phyloP scores from a whole-genome alignment of 2,113 vertebrate species.

The Cephalopterus ornatus region DNA sequence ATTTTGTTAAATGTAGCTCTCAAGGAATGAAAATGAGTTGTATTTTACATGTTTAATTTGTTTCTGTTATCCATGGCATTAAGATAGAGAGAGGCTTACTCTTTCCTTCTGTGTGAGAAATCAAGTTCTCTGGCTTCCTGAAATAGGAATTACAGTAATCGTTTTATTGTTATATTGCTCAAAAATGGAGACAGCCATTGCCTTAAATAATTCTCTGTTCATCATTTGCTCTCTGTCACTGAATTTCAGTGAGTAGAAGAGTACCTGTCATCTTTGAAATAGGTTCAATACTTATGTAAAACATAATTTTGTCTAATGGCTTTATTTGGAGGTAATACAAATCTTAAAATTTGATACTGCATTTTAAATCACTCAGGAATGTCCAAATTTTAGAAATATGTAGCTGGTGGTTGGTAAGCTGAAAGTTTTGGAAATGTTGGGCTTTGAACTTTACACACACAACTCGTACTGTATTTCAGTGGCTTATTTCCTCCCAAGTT shows the following conservation, averaged over 20 bases:
- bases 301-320: not conserved
- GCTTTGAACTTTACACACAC: not conserved
- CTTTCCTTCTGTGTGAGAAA: not conserved
- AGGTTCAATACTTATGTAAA: not conserved
- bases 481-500: not conserved
- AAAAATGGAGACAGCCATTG: not conserved
- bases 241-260: not conserved
- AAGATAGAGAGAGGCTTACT: not conserved
- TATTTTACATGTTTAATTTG: not conserved
- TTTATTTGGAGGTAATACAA: not conserved
- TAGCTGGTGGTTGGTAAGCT: not conserved
- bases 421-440: not conserved
- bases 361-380: not conserved
- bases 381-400: accelerated
- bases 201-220: not conserved
- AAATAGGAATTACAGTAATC: not conserved
- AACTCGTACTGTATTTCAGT: not conserved
- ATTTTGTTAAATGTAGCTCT: not conserved
- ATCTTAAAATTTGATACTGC: not conserved
- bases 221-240: not conserved
- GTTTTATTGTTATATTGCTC: not conserved
- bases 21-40: accelerated
- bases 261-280: not conserved
- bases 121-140: not conserved
- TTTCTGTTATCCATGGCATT: not conserved